These are phyloP conservation scores for Muntiacus reevesi DNA, from an alignment of 2,113 vertebrate species.

Conservation along the genomic window DNA sequence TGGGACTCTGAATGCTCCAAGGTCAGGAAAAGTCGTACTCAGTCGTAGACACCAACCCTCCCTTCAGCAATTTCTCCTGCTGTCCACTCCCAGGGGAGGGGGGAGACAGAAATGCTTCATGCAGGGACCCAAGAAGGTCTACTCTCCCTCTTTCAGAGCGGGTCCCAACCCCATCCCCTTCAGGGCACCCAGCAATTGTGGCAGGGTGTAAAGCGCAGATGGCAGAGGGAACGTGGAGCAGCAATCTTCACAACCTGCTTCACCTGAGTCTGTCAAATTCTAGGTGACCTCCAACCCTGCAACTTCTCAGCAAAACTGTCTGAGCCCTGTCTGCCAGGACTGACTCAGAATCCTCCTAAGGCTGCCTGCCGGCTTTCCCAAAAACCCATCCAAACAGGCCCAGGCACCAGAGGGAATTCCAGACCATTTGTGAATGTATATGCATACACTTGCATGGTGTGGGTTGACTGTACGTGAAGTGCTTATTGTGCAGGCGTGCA, in stretches of 20 bases:
- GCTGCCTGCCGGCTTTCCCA: not conserved
- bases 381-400: not conserved
- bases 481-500: not conserved
- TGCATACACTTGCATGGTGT: not conserved
- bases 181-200: not conserved
- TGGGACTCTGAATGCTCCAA: slow-evolving; percentile 69
- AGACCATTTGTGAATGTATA: not conserved
- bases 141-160: not conserved
- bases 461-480: not conserved
- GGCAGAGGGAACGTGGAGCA: not conserved
- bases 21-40: slow-evolving; percentile 64
- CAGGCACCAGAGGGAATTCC: not conserved
- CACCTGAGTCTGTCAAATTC: not conserved
- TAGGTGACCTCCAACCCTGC: not conserved
- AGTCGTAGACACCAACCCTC: slow-evolving; percentile 22
- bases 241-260: not conserved
- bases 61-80: slow-evolving; percentile 52
- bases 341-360: not conserved
- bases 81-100: not conserved
- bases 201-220: not conserved
- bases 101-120: not conserved
- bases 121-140: slow-evolving; percentile 7
- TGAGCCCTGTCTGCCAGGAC: not conserved
- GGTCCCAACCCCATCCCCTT: not conserved
- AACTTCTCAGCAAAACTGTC: not conserved